Evolutionary conservation across 2,888 invertebrate genomes (phyloP).

Genomic region (Lordiphosa andalusiaca): DNA sequence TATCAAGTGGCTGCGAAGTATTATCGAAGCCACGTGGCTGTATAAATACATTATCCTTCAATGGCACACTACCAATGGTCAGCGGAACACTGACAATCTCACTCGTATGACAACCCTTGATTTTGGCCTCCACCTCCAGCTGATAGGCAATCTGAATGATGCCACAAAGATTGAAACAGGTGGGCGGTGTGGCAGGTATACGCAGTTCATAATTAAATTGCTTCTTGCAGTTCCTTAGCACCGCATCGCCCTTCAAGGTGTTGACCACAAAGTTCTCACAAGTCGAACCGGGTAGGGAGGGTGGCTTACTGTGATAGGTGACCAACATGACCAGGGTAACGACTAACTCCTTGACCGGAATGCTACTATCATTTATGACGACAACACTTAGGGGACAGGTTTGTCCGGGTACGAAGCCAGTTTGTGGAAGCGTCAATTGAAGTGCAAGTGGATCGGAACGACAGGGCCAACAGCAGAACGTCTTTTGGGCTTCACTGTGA

Average conservation of each 20-base stretch:
- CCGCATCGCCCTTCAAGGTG: slow-evolving; percentile 57
- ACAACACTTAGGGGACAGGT: slow-evolving; percentile 77
- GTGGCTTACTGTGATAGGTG: slow-evolving; percentile 47
- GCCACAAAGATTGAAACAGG: slow-evolving; percentile 66
- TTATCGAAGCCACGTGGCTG: slow-evolving; percentile 27
- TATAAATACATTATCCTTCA: slow-evolving; percentile 28
- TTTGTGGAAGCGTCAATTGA: slow-evolving; percentile 64
- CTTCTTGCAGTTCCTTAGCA: slow-evolving; percentile 60
- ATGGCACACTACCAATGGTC: slow-evolving; percentile 77
- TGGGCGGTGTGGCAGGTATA: slow-evolving; percentile 77
- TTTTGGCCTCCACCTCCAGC: slow-evolving; percentile 67
- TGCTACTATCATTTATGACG: slow-evolving; percentile 83
- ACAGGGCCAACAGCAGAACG: slow-evolving; percentile 75
- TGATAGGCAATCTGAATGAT: slow-evolving; percentile 74
- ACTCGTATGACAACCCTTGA: slow-evolving; percentile 65
- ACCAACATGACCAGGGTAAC: slow-evolving; percentile 68
- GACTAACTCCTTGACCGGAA: slow-evolving; percentile 77
- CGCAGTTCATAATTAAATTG: slow-evolving; percentile 58
- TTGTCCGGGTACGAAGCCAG: slow-evolving; percentile 77
- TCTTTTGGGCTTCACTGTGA: slow-evolving; percentile 54
- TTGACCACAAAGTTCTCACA: slow-evolving; percentile 58
- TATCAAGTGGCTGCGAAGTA: slow-evolving; percentile 18
- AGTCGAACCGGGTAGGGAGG: slow-evolving; percentile 26
- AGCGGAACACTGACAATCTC: slow-evolving; percentile 63
- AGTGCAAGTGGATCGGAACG: slow-evolving; percentile 64